Evolutionary conservation across 2,888 invertebrate genomes (phyloP).

Genomic region (Galerucella nymphaeae): DNA sequence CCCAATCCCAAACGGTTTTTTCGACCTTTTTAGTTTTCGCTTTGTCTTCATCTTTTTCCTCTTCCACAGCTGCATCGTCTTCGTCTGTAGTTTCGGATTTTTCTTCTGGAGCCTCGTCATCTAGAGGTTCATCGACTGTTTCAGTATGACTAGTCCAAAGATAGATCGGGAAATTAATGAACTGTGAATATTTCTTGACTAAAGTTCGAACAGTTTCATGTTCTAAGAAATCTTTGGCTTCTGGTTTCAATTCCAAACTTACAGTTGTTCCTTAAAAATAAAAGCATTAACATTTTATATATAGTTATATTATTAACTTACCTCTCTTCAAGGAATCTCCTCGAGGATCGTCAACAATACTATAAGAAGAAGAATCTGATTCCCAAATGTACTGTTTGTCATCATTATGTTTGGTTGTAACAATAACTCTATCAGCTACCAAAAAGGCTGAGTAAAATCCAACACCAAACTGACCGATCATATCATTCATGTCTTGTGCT

Average conservation of each 20-base stretch:
- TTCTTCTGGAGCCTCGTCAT: slow-evolving; percentile 68
- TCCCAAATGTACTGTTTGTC: slow-evolving; percentile 97
- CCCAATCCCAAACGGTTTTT: slow-evolving; percentile 99
- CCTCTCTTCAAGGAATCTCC: slow-evolving; percentile 90
- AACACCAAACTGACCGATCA: slow-evolving; percentile 99
- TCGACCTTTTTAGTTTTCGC: slow-evolving; percentile 88
- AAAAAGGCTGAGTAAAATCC: slow-evolving; percentile 98
- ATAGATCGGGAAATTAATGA: slow-evolving; percentile 99
- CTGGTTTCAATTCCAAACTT: slow-evolving; percentile 93
- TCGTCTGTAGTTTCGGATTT: slow-evolving; percentile 70
- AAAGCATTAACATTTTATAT: no score
- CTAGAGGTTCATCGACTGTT: slow-evolving; percentile 77
- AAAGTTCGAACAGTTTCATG: slow-evolving; percentile 89
- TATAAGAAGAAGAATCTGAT: slow-evolving; percentile 92
- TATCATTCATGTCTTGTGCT: slow-evolving; percentile 88
- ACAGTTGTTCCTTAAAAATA: slow-evolving; percentile 58
- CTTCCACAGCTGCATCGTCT: slow-evolving; percentile 74
- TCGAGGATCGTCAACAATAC: slow-evolving; percentile 92
- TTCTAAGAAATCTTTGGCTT: slow-evolving; percentile 96
- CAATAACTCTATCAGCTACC: slow-evolving; percentile 95
- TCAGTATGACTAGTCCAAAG: slow-evolving; percentile 85
- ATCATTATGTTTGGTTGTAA: slow-evolving; percentile 96
- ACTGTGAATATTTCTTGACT: slow-evolving; percentile 98
- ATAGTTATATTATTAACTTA: slow-evolving; percentile 17
- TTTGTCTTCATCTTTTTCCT: slow-evolving; percentile 76